Evolutionary conservation across 2,113 vertebrate genomes (phyloP), one percentile per base, ranked within the genome.

Genomic region (Erinaceus europaeus): DNA sequence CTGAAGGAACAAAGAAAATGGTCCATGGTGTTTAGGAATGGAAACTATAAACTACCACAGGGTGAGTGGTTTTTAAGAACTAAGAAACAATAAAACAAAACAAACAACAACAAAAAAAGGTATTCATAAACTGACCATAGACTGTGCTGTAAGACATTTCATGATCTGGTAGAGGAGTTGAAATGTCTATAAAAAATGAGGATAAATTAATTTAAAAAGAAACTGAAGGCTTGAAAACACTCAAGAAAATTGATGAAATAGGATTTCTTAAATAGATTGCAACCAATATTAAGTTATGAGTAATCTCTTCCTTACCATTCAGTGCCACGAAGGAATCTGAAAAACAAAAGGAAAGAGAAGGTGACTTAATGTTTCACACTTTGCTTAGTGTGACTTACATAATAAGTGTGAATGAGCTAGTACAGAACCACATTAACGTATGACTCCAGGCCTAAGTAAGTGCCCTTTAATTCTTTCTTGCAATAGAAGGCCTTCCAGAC

Each of bases 271-370:
- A 95, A 94, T 9, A 69, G 79, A 93, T 93, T 95, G 95, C 59
- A n/a, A 73, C 79, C 82, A 57, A 90, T 92, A 94, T 90, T 89
- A 96, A 96, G 94, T 93, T 91, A 94, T 13, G 68, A 96, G 88
- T 95, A 95, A 85, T 87, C 92, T 93, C 89, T 94, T 97, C 95
- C 98, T 99, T 98, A 99, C 98, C 98, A 96, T 99, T 99, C 97
- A 99, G 97, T 48, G 98, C 98, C 98, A 99, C 98, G 95, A 99
- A 99, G 96, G 98, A 98, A 98, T 99, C 98, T 99, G 97, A 93
- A 98, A 97, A 97, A 86, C 83, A 98, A 97, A 98, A 95, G 91
- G 84, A 81, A 95, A 76, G 91, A 96, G 94, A 92, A 36, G 12
- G 94, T 97, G 96, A 97, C 36, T 93, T 67, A 36, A 15, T 9